Evolutionary conservation across 2,113 vertebrate species (phyloP), one percentile per base, ranked within the genome.

Genomic region (Dendropsophus ebraccatus): DNA sequence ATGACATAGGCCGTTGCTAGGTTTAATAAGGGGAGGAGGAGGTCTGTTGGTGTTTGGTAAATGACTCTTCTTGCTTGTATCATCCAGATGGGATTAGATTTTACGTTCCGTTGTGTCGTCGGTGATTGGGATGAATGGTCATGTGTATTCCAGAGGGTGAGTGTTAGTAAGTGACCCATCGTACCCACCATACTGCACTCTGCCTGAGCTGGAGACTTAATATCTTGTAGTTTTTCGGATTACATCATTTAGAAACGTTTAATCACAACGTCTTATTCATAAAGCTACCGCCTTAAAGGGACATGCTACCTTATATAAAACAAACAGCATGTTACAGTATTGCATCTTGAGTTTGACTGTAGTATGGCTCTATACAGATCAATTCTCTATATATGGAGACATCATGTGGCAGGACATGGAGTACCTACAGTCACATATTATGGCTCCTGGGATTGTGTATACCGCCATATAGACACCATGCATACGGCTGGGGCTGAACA

Each of bases 71-170:
- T 11, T 35, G 35, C 17, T 69, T 28, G 28, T 50, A 50, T 56
- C 65, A 47, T 56, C 65, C 62, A 73, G 72, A 69, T 79, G 84
- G 84, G 62, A 69, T 85, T 85, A 14, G 54, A 54, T 70, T 30
- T 69, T 35, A n/a, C 35, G 10, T 13, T 13, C 13, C 5, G n/a
- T n/a, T n/a, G n/a, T 41, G 41, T 41, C 28, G 28, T 0, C 21
- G 9, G 21, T 69, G 70, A 65, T 50, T 13, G 50, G 52, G 67
- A 70, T 81, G 69, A 81, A 86, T 85, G 84, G 47, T 78, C 60
- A 85, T 78, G 75, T 10, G 60, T 70, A 85, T 70, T 79, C 12
- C 74, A 81, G 54, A 81, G 72, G 32, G 35, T 37, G 41, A 76
- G 74, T 9, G 28, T 11, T 52, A 78, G 30, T 23, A 28, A 25